Conservation (phyloP, 2,113 vertebrate species). For the Gobius niger region DNA sequence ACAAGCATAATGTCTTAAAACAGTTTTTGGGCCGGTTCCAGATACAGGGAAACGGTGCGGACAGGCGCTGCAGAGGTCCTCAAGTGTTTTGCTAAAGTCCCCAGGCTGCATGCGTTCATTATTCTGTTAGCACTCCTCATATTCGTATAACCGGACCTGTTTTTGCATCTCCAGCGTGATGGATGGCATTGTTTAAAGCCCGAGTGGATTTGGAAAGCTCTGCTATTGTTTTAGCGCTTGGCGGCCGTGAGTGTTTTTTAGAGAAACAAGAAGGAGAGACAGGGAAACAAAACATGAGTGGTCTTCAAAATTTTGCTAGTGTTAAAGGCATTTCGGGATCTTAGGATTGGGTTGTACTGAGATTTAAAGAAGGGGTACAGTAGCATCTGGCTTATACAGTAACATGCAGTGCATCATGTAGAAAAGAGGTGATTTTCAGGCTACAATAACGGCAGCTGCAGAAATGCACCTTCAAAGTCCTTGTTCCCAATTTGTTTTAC, state of each 20-base stretch:
- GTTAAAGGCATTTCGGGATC: neutral
- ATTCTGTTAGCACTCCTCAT: constrained; percentile 25
- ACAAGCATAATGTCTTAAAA: constrained; percentile 43
- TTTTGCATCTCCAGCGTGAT: constrained; percentile 62
- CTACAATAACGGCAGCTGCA: no score
- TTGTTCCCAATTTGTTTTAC: no score
- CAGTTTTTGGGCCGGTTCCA: constrained; percentile 40
- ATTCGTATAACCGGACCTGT: constrained; percentile 18
- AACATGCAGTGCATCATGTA: no score
- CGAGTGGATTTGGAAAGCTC: constrained; percentile 72
- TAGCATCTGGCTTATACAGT: no score
- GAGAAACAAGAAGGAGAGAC: constrained; percentile 43
- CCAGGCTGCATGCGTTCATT: constrained; percentile 24
- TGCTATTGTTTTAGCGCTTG: constrained; percentile 78
- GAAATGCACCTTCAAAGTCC: no score
- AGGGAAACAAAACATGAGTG: constrained; percentile 62
- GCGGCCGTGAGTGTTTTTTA: constrained; percentile 51
- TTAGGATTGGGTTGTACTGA: neutral
- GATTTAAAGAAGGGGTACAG: neutral
- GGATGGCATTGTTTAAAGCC: constrained; percentile 80
- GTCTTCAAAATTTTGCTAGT: constrained; percentile 47
- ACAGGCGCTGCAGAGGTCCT: constrained; percentile 2
- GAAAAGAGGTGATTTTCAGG: no score
- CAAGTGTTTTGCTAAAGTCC: constrained; percentile 37
- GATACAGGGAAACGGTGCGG: constrained; percentile 10